Base-by-base conservation (phyloP, 2,888 invertebrate species). In the Augiades crinisus region DNA sequence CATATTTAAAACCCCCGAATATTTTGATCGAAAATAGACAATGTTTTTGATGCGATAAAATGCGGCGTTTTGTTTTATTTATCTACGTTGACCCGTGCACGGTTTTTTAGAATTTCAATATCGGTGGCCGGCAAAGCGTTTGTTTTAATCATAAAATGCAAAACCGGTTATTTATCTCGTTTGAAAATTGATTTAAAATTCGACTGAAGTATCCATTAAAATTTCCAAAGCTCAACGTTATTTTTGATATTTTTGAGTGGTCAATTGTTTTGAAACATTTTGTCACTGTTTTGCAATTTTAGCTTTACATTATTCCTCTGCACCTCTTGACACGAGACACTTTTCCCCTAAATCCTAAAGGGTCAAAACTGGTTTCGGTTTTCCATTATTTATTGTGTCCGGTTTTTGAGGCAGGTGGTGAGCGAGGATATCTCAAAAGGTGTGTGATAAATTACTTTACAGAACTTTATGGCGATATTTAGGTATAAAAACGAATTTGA, bases 341-440 rank as follows among this genome's bases (percentile, higher is more conserved):
- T 63, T 65, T n/a, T 66, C 68, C 68, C 68, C 60, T 62, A 60
- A 64, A 51, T 58, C 59, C 49, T 61, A 65, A 76, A 74, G 81
- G 79, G 81, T 78, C 73, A 69, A 67, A 67, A 70, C 68, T 65
- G 75, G 79, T 78, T 79, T 75, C 71, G 19, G 21, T 51, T 51
- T 37, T 37, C 70, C 67, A 69, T 81, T 78, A 85, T 85, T 84
- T 84, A 86, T 84, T 63, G 75, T 71, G 78, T 82, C 86, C 83
- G 81, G 85, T 85, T 87, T 72, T 67, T 46, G 61, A 65, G 74
- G 81, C 88, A 89, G 88, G 86, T 88, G 88, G 67, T 66, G 69
- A 66, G 57, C 54, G 51, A 17, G 22, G 41, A 37, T 30, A 37
- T 22, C 14, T 37, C 61, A 62, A 63, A 68, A 68, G 67, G 65